Percentiles rank a stretch among this genome's conserved stretches.
These are phyloP conservation scores for Sycophila sp. DNA, from an alignment of 1,140 invertebrate genomes.

Conservation along the genomic window DNA sequence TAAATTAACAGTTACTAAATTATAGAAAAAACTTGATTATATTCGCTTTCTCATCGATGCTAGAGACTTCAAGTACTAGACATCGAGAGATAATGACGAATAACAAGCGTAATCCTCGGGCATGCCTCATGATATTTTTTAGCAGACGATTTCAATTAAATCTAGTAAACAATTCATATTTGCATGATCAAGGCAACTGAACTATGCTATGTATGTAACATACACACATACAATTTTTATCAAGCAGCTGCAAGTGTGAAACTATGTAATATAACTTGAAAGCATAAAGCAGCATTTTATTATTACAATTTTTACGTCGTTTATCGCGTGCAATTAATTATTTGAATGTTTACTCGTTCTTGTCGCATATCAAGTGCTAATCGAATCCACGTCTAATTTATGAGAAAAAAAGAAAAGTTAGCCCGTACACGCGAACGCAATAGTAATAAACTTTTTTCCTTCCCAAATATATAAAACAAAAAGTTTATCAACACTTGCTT, in stretches of 20 bases:
- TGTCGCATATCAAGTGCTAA: neutral
- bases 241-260: constrained; percentile 32
- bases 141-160: constrained; percentile 8
- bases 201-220: constrained; percentile 25
- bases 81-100: constrained; percentile 11
- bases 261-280: constrained; percentile 19
- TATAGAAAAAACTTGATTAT: neutral
- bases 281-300: constrained; percentile 16
- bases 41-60: constrained; percentile 21
- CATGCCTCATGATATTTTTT: constrained; percentile 20
- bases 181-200: constrained; percentile 28
- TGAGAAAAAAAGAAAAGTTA: neutral
- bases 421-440: constrained; percentile 6
- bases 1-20: constrained; percentile 4
- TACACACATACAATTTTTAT: constrained; percentile 31
- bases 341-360: neutral
- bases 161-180: constrained; percentile 27
- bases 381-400: neutral
- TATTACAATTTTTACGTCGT: constrained; percentile 12
- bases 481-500: no score
- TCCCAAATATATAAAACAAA: no score
- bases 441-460: no score
- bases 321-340: neutral
- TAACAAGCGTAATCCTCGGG: neutral
- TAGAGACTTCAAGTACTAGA: constrained; percentile 18